Base-by-base conservation (phyloP, 2,113 vertebrate genomes). In the Taxidea taxus region DNA sequence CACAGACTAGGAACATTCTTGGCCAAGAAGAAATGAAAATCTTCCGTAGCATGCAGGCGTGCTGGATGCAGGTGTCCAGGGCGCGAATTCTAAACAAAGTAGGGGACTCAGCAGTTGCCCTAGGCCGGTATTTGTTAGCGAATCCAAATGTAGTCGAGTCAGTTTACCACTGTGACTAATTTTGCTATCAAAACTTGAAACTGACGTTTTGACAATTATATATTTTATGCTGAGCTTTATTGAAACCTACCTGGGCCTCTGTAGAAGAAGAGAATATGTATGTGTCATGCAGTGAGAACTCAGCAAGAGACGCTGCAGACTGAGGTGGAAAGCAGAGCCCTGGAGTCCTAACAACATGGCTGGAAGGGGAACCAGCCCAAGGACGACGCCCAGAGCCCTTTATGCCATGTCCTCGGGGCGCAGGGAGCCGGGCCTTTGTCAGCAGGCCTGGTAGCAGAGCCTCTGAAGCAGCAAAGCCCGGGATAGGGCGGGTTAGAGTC, bases 211-310 rank as follows among this genome's bases (percentile, higher is more conserved):
- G 39, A 74, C 21, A 42, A 2, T 47, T 27, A 16, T 1, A 20
- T 10, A 21, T 56, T 54, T 54, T 34, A 62, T 4, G 49, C 64
- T 21, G 9, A 51, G 23, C 18, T 54, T 60, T 60, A 60, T 5
- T 29, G 39, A 20, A 42, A 31, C 3, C 2, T 25, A 13, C 37
- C 44, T 39, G 25, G 60, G 68, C 7, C n/a, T 84, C 25, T 37
- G 4, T 49, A 42, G 44, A 37, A 62, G 72, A 7, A 7, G 3
- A 7, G 27, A 18, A 1, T 0, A 0, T 4, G 0, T 2, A 10
- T 4, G 10, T 49, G 18, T 29, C 25, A 10, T 15, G 80, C n/a
- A n/a, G 8, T 0, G 3, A 75, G 64, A n/a, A 31, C 15, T 4
- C 7, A 51, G 42, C 1, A 23, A n/a, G 13, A 88, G 68, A 29